phyloP scores from a whole-genome alignment of 1,140 invertebrate species.

The Drosophila azteca region DNA sequence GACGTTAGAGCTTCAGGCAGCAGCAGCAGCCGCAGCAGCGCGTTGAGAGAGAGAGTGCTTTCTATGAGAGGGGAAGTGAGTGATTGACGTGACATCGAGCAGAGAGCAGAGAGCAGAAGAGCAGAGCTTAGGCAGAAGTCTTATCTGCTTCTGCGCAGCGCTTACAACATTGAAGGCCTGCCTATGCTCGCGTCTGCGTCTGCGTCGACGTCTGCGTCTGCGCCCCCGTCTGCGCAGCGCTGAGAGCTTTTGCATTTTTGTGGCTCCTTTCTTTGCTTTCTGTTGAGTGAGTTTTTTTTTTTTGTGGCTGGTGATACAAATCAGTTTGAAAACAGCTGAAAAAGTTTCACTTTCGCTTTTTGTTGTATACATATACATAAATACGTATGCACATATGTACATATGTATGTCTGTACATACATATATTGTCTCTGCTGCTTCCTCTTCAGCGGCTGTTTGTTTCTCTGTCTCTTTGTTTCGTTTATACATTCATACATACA shows the following conservation, averaged over 20 bases:
- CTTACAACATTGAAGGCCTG: conserved; percentile 4
- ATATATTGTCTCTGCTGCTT: conserved; percentile 39
- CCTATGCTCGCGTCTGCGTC: too few relatives aligned
- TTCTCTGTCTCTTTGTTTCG: conserved; percentile 16
- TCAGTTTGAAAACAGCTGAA: conserved; percentile 72
- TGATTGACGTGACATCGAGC: too few relatives aligned
- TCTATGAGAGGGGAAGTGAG: conserved; percentile 2
- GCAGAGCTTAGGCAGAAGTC: too few relatives aligned
- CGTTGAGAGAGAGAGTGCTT: conserved; percentile 30
- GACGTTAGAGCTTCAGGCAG: too few relatives aligned
- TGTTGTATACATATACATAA: background rate
- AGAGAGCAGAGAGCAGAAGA: too few relatives aligned
- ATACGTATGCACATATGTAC: too few relatives aligned
- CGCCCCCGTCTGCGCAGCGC: background rate
- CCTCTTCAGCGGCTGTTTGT: conserved; percentile 34
- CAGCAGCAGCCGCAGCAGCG: too few relatives aligned
- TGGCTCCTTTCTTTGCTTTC: conserved; percentile 15
- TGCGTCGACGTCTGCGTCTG: too few relatives aligned
- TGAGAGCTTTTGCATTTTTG: conserved; percentile 22
- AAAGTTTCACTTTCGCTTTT: conserved; percentile 84
- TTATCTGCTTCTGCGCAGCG: background rate
- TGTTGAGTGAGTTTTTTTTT: conserved; percentile 45
- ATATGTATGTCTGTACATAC: too few relatives aligned
- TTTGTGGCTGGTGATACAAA: conserved; percentile 59
- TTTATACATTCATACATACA: too few relatives aligned